Evolutionary conservation across 2,888 invertebrate species (phyloP).

Genomic region (Hedya salicella): DNA sequence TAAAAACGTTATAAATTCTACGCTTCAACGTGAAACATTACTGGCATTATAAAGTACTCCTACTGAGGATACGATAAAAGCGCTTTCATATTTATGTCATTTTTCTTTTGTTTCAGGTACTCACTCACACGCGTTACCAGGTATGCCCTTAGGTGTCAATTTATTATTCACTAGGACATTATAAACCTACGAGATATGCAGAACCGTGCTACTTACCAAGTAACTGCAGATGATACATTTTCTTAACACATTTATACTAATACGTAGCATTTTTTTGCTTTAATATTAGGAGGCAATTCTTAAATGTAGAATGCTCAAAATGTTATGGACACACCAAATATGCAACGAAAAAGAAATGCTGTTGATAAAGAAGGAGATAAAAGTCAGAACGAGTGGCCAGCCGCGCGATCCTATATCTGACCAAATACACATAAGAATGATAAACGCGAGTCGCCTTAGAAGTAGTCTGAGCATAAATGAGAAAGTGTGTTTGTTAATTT

Average conservation of each 20-base stretch:
- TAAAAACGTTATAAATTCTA: neutral
- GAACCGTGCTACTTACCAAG: neutral
- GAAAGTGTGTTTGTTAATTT: too few species aligned
- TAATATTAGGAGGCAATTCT: too few species aligned
- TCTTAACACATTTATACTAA: neutral
- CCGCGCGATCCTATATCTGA: too few species aligned
- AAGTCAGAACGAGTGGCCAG: too few species aligned
- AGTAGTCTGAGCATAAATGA: too few species aligned
- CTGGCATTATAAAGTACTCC: neutral
- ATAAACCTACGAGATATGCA: slow-evolving; percentile 3
- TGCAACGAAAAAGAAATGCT: too few species aligned
- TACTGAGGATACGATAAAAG: slow-evolving; percentile 1
- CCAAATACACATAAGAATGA: too few species aligned
- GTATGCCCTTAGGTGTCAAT: slow-evolving; percentile 27
- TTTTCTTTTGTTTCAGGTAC: slow-evolving; percentile 33
- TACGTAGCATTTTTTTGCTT: too few species aligned
- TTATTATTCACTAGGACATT: slow-evolving; percentile 32
- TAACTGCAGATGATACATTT: neutral
- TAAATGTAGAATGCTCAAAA: too few species aligned
- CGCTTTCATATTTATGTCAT: slow-evolving; percentile 17
- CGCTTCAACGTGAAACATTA: neutral
- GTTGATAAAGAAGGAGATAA: too few species aligned
- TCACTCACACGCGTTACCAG: slow-evolving; percentile 16
- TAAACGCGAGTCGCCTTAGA: too few species aligned
- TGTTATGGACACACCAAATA: too few species aligned